Conservation (phyloP, 1,140 invertebrate genomes). For the Orius insidiosus region DNA sequence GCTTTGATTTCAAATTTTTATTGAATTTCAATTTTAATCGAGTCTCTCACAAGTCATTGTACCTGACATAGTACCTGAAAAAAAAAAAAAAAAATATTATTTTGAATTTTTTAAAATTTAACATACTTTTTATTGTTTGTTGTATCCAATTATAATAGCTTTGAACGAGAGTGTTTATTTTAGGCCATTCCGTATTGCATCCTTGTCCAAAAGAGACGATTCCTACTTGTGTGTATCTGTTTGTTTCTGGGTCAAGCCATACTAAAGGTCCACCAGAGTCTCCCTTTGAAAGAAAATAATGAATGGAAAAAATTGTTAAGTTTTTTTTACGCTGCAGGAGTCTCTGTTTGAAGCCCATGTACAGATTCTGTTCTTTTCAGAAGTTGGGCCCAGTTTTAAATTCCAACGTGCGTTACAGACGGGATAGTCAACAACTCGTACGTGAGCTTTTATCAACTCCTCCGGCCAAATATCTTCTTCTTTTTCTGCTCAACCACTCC, state of each 20-base stretch:
- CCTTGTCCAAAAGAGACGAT: conserved; percentile 1
- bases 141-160: conserved; percentile 1
- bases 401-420: not conserved
- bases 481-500: no score
- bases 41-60: no score
- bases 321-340: no score
- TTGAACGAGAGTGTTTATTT: not conserved
- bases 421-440: not conserved
- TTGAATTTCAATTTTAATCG: no score
- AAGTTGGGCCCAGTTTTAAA: not conserved
- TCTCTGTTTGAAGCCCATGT: not conserved
- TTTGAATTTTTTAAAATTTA: no score
- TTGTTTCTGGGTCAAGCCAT: not conserved
- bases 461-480: no score
- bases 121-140: no score
- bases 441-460: no score
- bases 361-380: not conserved
- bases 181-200: not conserved
- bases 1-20: no score
- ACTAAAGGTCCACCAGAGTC: conserved; percentile 4
- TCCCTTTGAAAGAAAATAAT: not conserved
- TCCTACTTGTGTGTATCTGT: not conserved
- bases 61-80: no score
- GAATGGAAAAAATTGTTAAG: no score
- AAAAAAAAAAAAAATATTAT: no score